phyloP scores from a whole-genome alignment of 2,113 vertebrate species.

The Campylorhamphus procurvoides region DNA sequence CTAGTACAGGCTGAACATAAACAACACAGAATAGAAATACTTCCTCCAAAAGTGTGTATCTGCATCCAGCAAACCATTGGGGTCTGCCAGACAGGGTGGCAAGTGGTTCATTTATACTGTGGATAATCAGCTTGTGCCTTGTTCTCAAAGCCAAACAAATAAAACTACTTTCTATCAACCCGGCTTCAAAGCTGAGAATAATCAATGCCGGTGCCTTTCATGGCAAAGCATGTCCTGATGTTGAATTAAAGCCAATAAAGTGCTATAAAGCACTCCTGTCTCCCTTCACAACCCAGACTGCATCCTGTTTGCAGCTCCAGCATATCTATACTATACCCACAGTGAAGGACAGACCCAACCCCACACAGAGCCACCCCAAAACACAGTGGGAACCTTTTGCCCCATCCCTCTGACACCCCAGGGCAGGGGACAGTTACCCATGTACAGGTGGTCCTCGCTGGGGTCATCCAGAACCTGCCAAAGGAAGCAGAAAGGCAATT shows the following conservation, averaged over 20 bases:
- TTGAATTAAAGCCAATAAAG: background rate
- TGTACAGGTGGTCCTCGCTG: constrained; percentile 96
- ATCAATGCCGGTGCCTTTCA: background rate
- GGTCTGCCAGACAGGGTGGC: background rate
- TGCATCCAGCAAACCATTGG: background rate
- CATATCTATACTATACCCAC: background rate
- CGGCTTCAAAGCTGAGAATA: background rate
- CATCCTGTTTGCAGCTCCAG: background rate
- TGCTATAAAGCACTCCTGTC: background rate
- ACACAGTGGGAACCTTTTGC: background rate
- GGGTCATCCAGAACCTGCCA: constrained; percentile 96
- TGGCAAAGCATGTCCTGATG: background rate
- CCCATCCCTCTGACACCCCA: background rate
- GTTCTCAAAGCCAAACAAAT: background rate
- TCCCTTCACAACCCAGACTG: background rate
- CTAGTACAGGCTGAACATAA: background rate
- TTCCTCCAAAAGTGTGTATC: background rate
- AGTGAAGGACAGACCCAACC: background rate
- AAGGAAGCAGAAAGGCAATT: constrained; percentile 25
- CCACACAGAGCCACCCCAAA: background rate
- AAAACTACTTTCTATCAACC: background rate
- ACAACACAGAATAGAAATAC: background rate
- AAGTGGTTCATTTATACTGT: background rate
- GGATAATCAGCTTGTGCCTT: background rate
- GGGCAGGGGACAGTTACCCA: constrained; percentile 82